Base-by-base conservation (phyloP, 2,888 invertebrate genomes). In the Erynnis tages region DNA sequence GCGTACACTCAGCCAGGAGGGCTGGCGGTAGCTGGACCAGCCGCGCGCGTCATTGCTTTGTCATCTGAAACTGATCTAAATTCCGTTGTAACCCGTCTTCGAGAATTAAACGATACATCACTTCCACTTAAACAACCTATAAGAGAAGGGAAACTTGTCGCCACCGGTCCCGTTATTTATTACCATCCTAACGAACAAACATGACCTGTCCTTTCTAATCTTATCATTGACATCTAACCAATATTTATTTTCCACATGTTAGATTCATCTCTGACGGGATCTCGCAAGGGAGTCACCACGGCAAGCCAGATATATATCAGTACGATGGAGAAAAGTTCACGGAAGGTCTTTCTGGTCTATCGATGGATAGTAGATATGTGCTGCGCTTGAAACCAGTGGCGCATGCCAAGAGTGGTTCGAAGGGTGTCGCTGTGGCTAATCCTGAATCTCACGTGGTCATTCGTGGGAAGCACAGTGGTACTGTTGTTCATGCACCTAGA, bases 1-100 rank as follows among this genome's bases (percentile, higher is more conserved):
- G 95, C 94, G 0, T 93, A 94, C 59, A 95, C 94, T 0, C 93
- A 93, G 71, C 94, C 94, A 0, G 92, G 94, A 60, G 94, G 94
- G 44, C 71, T 94, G 11, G 94, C 95, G 1, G 93, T 95, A 6
- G 95, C 94, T 0, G 95, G 95, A 0, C 93, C 94, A 0, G 93
- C 94, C 0, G 93, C 94, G 0, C 91, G 93, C 63, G 91, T 95
- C 5, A 89, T 94, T 47, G 92, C 94, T 3, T 90, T 94, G 54
- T 92, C 94, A 23, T 89, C 92, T 1, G 82, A 88, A 3, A 80
- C 91, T 2, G 93, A 93, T 70, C 75, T 94, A n/a, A 86, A 90
- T 38, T 85, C 91, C 56, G 66, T 92, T 53, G 76, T 91, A 41
- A 76, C 83, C 48, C 78, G 78, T 38, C 85, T 87, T n/a, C 81